Percentiles rank a stretch among this genome's conserved stretches.
Evolutionary conservation across 2,888 invertebrate genomes (phyloP).

Genomic region (Xestia c-nigrum): DNA sequence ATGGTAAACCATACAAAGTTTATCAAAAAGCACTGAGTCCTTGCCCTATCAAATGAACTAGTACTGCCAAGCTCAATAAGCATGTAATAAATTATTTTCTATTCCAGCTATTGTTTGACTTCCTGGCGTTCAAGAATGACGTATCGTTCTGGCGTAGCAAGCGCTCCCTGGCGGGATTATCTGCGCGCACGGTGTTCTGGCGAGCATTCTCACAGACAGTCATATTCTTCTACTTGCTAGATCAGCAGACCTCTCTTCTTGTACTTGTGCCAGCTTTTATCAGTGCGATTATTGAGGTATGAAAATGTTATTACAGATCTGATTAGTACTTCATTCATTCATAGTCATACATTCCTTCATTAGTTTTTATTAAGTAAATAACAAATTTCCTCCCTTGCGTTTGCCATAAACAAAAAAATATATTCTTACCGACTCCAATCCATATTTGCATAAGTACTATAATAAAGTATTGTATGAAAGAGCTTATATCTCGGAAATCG

Average conservation of each 20-base stretch:
- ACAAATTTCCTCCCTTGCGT: not conserved
- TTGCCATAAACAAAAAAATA: not conserved
- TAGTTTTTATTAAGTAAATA: not conserved
- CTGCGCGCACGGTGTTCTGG: slow-evolving; percentile 97
- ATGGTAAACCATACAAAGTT: not conserved
- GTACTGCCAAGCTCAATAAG: not conserved
- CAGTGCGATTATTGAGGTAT: slow-evolving; percentile 96
- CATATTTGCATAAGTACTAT: not conserved
- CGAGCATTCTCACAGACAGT: slow-evolving; percentile 97
- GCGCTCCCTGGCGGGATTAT: slow-evolving; percentile 96
- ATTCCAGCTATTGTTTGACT: slow-evolving; percentile 97
- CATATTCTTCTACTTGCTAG: slow-evolving; percentile 97
- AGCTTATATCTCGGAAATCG: not conserved
- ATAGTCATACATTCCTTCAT: not conserved
- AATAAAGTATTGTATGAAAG: not conserved
- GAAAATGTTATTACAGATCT: not conserved
- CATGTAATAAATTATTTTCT: slow-evolving; percentile 5
- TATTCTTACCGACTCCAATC: not conserved
- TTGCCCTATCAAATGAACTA: no score
- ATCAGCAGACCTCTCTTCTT: slow-evolving; percentile 97
- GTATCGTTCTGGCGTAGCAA: slow-evolving; percentile 98
- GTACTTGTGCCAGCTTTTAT: slow-evolving; percentile 97
- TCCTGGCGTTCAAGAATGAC: slow-evolving; percentile 99
- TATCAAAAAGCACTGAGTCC: not conserved
- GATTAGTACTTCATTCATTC: not conserved